Base-by-base conservation (phyloP, 2,113 vertebrate genomes). In the Eurypyga helias region DNA sequence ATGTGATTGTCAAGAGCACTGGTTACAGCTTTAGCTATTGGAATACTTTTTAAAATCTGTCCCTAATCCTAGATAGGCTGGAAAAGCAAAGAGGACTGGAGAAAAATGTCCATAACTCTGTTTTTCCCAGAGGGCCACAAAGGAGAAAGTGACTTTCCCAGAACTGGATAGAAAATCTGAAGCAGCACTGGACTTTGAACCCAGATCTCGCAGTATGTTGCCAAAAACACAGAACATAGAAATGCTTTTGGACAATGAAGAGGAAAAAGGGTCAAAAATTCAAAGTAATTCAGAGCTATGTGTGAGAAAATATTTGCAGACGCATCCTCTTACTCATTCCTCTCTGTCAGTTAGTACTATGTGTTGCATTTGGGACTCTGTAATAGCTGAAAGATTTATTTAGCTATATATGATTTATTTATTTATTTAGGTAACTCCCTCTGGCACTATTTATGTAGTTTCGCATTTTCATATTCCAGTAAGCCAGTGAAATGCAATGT, bases 341-440 rank as follows among this genome's bases (percentile, higher is more conserved):
- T 91, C 48, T 93, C 65, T 93, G 65, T 81, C 75, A 81, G 67
- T 89, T 80, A 72, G 73, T 83, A 43, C 58, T 88, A 15, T 36
- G 52, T 69, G 54, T 85, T 93, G 71, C 66, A 49, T 82, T 80
- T 95, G 90, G 45, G 66, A 65, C 45, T 84, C 65, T 46, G 34
- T 57, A 89, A 49, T 65, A 93, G 64, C 67, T 49, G 90, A 62
- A 82, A 72, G 89, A 94, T 93, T 95, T 94, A 93, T 90, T 87
- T 94, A 83, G 54, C 87, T 83, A 9, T 60, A 31, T 61, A 28
- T 3, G 10, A 69, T 80, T 82, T 79, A 93, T 81, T 87, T 79
- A 49, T 96, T 95, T 92, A 92, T 95, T 87, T 90, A 94, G 81
- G 83, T 91, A 82, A 76, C 89, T 94, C 89, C 77, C 77, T 69